These are phyloP conservation scores for Fragariocoptes setiger DNA, from an alignment of 1,140 invertebrate genomes.

Conservation along the genomic window DNA sequence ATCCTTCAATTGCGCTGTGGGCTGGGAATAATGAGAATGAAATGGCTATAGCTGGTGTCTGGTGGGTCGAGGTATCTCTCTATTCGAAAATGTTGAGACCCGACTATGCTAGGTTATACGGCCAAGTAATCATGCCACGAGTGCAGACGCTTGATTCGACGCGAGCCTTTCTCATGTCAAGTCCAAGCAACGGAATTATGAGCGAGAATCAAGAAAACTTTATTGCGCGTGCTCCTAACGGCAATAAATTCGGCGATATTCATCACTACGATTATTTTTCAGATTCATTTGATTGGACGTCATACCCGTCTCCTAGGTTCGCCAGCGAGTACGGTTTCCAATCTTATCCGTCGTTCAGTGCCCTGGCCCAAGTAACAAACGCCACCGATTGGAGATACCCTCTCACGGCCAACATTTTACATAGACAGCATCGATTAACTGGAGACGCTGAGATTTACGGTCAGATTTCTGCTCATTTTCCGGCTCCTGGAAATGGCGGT, in stretches of 20 bases:
- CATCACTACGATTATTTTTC: conserved; percentile 24
- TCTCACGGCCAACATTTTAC: conserved; percentile 24
- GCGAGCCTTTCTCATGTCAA: conserved; percentile 43
- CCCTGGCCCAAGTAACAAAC: conserved; percentile 23
- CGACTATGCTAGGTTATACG: conserved; percentile 63
- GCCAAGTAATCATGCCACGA: conserved; percentile 34
- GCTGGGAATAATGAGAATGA: conserved; percentile 90
- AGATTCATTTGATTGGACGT: conserved; percentile 42
- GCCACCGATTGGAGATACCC: conserved; percentile 25
- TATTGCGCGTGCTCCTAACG: conserved; percentile 39
- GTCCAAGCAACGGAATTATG: conserved; percentile 58
- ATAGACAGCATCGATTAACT: conserved; percentile 45
- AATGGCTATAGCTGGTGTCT: conserved; percentile 44
- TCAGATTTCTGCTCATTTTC: conserved; percentile 13
- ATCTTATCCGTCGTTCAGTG: conserved; percentile 36
- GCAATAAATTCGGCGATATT: conserved; percentile 43
- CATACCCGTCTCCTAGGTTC: conserved; percentile 48
- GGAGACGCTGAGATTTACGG: conserved; percentile 17
- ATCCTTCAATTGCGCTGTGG: conserved; percentile 55
- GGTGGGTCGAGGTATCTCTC: conserved; percentile 20
- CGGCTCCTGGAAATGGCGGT: conserved; percentile 11
- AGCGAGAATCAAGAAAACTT: conserved; percentile 34
- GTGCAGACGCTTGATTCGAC: conserved; percentile 27
- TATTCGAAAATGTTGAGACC: conserved; percentile 17
- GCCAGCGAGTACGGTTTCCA: conserved; percentile 84